A percentile compares a stretch with the other conserved stretches of the same genome.
phyloP scores from a whole-genome alignment of 2,888 invertebrate species.

The Bugulina stolonifera region DNA sequence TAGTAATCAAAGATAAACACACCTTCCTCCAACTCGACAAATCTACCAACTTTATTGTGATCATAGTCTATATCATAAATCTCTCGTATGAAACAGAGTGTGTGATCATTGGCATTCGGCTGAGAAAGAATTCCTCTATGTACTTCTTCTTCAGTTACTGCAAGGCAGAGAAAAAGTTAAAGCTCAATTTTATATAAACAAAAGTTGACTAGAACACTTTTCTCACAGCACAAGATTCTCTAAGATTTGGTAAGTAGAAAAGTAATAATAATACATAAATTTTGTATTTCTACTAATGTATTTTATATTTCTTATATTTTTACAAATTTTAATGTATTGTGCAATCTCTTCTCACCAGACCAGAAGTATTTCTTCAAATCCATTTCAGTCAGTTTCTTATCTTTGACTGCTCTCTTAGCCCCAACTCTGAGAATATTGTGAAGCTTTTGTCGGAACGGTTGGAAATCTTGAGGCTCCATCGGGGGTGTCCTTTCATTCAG shows the following conservation, averaged over 20 bases:
- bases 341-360: constrained; percentile 25
- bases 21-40: constrained; percentile 19
- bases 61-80: background rate
- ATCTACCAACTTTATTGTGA: background rate
- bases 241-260: no score
- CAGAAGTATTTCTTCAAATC: constrained; percentile 11
- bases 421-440: background rate
- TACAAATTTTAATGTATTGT: no score
- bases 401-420: background rate
- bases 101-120: constrained; percentile 11
- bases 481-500: constrained; percentile 22
- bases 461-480: background rate
- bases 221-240: no score
- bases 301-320: no score
- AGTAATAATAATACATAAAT: no score
- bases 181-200: no score
- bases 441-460: background rate
- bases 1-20: no score
- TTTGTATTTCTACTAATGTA: no score
- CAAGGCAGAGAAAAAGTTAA: no score
- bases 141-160: constrained; percentile 26
- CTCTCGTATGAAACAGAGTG: constrained; percentile 6
- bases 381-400: background rate
- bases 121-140: constrained; percentile 3
- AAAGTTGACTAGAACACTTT: no score